These are phyloP conservation scores for Chlorocebus sabaeus DNA, from an alignment of 2,113 vertebrate genomes.

Conservation along the genomic window DNA sequence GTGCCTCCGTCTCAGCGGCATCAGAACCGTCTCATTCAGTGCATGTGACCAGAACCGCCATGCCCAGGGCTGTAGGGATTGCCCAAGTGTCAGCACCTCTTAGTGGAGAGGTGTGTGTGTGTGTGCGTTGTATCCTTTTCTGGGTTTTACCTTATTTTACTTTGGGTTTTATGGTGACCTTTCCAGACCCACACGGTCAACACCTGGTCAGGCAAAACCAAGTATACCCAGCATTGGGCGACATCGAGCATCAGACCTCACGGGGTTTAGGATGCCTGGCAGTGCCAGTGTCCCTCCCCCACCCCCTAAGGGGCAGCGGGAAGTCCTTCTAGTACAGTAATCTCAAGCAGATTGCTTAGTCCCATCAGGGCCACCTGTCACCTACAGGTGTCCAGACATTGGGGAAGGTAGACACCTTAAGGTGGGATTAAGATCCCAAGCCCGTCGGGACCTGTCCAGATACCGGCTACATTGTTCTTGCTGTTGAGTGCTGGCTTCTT, in stretches of 20 bases:
- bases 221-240: neutral
- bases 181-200: neutral
- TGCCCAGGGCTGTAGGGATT: neutral
- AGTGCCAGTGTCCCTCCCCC: neutral
- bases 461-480: no score
- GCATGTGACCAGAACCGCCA: neutral
- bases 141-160: constrained; percentile 20
- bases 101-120: neutral
- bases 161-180: neutral
- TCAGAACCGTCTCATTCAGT: neutral
- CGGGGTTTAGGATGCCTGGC: neutral
- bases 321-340: neutral
- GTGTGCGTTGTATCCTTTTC: neutral
- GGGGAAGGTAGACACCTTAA: neutral
- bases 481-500: neutral
- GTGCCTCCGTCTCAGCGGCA: neutral
- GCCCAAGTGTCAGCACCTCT: neutral
- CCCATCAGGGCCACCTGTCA: neutral
- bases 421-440: neutral
- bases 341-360: neutral
- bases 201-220: neutral
- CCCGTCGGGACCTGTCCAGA: neutral
- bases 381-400: neutral
- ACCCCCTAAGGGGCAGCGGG: neutral
- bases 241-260: neutral